Evolutionary conservation across 2,113 vertebrate species (phyloP).

Genomic region (Sceloporus undulatus): DNA sequence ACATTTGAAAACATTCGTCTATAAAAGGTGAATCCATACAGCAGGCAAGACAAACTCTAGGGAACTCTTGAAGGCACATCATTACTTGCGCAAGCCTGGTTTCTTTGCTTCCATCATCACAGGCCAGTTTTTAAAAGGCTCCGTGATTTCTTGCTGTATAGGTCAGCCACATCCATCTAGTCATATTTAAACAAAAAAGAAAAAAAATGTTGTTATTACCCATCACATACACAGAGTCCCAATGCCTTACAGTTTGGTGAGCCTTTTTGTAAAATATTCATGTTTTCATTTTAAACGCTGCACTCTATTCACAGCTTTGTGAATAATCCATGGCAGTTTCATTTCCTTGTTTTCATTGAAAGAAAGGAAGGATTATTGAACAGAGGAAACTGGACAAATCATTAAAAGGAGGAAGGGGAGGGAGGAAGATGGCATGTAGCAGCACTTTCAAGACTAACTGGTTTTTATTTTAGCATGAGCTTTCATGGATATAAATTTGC

Average conservation of each 20-base stretch:
- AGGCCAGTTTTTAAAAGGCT: not conserved
- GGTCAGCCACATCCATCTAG: not conserved
- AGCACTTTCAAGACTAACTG: too few relatives aligned
- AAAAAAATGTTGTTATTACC: too few relatives aligned
- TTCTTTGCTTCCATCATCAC: not conserved
- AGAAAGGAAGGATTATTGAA: not conserved
- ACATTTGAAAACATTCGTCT: not conserved
- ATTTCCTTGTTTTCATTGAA: not conserved
- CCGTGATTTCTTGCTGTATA: not conserved
- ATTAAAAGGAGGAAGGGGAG: too few relatives aligned
- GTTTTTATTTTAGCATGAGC: too few relatives aligned
- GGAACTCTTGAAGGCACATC: not conserved
- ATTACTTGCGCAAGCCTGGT: not conserved
- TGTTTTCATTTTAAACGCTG: not conserved
- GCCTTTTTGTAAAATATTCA: not conserved
- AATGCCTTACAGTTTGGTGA: not conserved
- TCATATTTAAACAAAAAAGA: not conserved
- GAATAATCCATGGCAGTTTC: not conserved
- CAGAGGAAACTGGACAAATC: too few relatives aligned
- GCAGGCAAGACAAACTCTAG: not conserved
- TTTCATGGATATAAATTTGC: too few relatives aligned
- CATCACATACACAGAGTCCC: not conserved
- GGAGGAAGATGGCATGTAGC: too few relatives aligned
- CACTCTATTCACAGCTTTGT: not conserved
- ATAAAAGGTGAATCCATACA: not conserved